These are phyloP conservation scores for Chiloscyllium plagiosum DNA, from an alignment of 2,113 vertebrate species.

Conservation along the genomic window DNA sequence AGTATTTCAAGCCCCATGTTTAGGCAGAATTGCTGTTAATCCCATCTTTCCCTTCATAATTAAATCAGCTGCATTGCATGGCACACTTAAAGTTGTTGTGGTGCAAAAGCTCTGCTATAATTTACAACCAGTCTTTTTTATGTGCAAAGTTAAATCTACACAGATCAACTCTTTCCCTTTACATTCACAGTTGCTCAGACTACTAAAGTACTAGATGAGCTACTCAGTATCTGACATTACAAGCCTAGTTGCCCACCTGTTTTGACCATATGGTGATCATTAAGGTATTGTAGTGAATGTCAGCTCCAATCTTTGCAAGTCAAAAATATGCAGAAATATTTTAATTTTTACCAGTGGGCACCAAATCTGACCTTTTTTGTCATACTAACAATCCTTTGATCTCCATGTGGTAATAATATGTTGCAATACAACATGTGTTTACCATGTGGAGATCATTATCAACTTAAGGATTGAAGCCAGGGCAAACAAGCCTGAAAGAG, in stretches of 20 bases:
- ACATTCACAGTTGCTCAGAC: background rate
- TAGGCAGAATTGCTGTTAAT: background rate
- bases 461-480: background rate
- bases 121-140: background rate
- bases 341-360: conserved; percentile 32
- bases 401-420: conserved; percentile 29
- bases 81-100: background rate
- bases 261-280: conserved; percentile 23
- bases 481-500: background rate
- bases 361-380: conserved; percentile 13
- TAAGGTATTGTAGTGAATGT: background rate
- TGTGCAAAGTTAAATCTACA: background rate
- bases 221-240: background rate
- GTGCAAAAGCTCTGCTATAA: background rate
- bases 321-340: conserved; percentile 24
- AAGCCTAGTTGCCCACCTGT: background rate
- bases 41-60: background rate
- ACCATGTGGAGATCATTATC: conserved; percentile 36
- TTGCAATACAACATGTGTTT: conserved; percentile 30
- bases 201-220: background rate
- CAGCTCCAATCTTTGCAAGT: conserved; percentile 1
- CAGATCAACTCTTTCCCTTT: background rate
- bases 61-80: background rate
- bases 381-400: conserved; percentile 34
- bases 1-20: background rate